These are phyloP conservation scores for Melipona quadrifasciata DNA, from an alignment of 1,140 invertebrate genomes.

Conservation along the genomic window DNA sequence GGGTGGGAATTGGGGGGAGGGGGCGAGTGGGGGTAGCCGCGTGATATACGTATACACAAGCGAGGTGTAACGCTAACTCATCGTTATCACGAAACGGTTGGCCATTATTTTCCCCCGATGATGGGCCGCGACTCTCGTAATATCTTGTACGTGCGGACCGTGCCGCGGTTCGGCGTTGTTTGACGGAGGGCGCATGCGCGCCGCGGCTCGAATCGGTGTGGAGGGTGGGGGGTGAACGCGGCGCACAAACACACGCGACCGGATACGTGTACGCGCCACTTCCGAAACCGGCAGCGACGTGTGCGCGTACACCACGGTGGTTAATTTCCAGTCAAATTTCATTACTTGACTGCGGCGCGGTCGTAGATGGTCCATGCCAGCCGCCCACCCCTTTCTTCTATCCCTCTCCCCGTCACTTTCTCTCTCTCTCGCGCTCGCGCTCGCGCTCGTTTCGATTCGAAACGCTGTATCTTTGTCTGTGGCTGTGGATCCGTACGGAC, in stretches of 20 bases:
- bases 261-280: conserved; percentile 53
- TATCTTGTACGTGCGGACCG: conserved; percentile 58
- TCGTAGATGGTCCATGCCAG: conserved; percentile 66
- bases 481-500: not conserved
- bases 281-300: conserved; percentile 49
- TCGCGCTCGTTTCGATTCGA: not conserved
- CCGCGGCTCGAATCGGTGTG: not conserved
- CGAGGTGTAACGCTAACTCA: conserved; percentile 76
- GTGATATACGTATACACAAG: conserved; percentile 55
- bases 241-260: conserved; percentile 29
- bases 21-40: not conserved
- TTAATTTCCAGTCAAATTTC: conserved; percentile 82
- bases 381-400: conserved; percentile 29
- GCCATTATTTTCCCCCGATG: conserved; percentile 76
- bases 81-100: conserved; percentile 78
- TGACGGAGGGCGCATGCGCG: conserved; percentile 17
- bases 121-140: conserved; percentile 63
- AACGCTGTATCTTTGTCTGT: not conserved
- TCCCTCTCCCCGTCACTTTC: conserved; percentile 7
- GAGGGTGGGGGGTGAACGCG: not conserved
- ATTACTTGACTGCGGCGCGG: conserved; percentile 77
- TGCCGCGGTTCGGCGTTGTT: conserved; percentile 29
- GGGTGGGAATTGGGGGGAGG: not conserved
- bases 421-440: conserved; percentile 3
- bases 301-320: conserved; percentile 69